Evolutionary conservation across 2,113 vertebrate species (phyloP), one percentile per base, ranked within the genome.

Genomic region (Scomber colias): DNA sequence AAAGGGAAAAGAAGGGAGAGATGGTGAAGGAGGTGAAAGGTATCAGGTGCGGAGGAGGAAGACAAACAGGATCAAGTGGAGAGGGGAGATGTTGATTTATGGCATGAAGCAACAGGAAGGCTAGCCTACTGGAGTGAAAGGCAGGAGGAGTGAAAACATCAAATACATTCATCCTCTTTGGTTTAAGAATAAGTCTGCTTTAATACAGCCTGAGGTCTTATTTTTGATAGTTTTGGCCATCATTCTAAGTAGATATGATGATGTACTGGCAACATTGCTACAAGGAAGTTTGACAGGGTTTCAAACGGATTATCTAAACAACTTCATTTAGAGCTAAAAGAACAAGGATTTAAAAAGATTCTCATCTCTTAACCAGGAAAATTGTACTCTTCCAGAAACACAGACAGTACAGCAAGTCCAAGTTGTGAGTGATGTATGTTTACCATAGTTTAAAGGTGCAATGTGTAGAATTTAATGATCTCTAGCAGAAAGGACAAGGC

Each of bases 1-100:
- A 60, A 62, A 66, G 24, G 56, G 19, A 63, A 62, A 27, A 65
- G 16, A 55, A 69, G 19, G 7, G 24, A 65, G 70, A 66, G 53
- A 62, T 4, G 1, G 53, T 12, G 54, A 51, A 53, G 74, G 44
- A 51, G 78, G 53, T 11, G 75, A 62, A 62, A 27, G 53, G 67
- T 35, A 49, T 31, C 30, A 46, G 59, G 49, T 75, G 77, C 35
- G 71, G 73, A 77, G 67, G 45, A 68, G 69, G 35, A 55, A 66
- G 70, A 56, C 12, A 44, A 76, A 55, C 61, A 21, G 46, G 70
- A 76, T 77, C 70, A 70, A 68, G 61, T 27, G 2, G 45, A 40
- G 55, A 62, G 35, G 59, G 13, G 44, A 27, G 45, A 31, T 21
- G 49, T 13, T 64, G 75, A 67, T 59, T 81, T 49, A 50, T 62